Percentiles rank a stretch among this genome's conserved stretches.
phyloP scores from a whole-genome alignment of 2,888 invertebrate species.

The Zootermopsis nevadensis region DNA sequence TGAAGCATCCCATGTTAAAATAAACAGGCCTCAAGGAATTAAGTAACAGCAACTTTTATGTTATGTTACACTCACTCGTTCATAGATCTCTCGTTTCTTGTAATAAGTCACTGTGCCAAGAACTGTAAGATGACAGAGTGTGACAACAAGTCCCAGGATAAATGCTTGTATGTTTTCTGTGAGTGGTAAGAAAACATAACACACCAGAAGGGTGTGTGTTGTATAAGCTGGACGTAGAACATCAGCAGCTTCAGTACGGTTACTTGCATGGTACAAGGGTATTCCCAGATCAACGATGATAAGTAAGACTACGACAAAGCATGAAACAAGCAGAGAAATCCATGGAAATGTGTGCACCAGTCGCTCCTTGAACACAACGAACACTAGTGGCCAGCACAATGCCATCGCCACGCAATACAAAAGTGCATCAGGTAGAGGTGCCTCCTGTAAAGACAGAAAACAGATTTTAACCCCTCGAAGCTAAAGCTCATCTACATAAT shows the following conservation, averaged over 20 bases:
- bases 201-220: conserved; percentile 78
- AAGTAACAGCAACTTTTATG: not conserved
- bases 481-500: too few relatives aligned
- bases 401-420: conserved; percentile 63
- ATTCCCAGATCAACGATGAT: conserved; percentile 73
- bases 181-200: conserved; percentile 87
- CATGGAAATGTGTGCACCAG: conserved; percentile 61
- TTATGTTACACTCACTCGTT: conserved; percentile 61
- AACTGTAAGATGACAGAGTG: conserved; percentile 72
- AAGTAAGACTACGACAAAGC: conserved; percentile 65
- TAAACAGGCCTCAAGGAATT: not conserved
- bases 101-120: conserved; percentile 70
- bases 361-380: conserved; percentile 65
- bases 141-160: conserved; percentile 75
- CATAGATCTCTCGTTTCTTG: conserved; percentile 60
- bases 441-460: conserved; percentile 56
- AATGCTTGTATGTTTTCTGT: conserved; percentile 78
- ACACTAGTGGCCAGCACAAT: conserved; percentile 63
- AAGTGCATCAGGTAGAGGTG: conserved; percentile 64
- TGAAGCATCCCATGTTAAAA: not conserved
- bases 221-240: conserved; percentile 74
- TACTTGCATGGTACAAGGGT: conserved; percentile 71
- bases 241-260: not conserved
- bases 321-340: conserved; percentile 63
- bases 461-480: too few relatives aligned